Conservation (phyloP, 2,113 vertebrate genomes). For the Coptodon rendalli region DNA sequence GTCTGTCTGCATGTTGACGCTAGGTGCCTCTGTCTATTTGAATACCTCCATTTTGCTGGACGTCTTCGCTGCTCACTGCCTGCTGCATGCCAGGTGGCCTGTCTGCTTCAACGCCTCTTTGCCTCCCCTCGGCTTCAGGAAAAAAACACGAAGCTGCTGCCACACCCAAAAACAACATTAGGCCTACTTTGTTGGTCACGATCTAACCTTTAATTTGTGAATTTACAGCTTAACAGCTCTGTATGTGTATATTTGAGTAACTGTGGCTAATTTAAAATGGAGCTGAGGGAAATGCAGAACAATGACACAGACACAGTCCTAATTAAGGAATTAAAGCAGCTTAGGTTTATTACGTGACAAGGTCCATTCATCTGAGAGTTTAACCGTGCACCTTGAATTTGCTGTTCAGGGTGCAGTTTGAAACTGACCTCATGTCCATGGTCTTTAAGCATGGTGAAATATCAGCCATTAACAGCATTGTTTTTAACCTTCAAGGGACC, state of each 20-base stretch:
- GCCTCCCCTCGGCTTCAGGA: neutral
- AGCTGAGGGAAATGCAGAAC: conserved; percentile 10
- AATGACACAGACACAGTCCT: conserved; percentile 24
- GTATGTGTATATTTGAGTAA: neutral
- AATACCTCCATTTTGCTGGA: conserved; percentile 36
- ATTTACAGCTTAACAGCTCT: neutral
- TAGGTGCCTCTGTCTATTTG: conserved; percentile 3
- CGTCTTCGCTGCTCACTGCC: neutral
- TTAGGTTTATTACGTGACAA: conserved; percentile 33
- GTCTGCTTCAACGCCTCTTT: conserved; percentile 9
- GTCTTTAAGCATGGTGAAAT: neutral
- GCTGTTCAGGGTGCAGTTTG: neutral
- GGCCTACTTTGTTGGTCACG: neutral
- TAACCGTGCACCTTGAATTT: neutral
- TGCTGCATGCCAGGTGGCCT: neutral
- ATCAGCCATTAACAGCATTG: neutral
- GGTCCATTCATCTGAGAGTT: neutral
- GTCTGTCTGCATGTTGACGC: neutral
- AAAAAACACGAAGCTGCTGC: neutral
- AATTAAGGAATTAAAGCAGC: conserved; percentile 42
- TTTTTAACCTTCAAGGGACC: conserved; percentile 22
- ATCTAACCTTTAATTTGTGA: neutral
- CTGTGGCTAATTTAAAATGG: conserved; percentile 4
- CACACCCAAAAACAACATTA: neutral
- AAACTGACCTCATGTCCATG: neutral